phyloP scores from a whole-genome alignment of 2,797 vertebrate species.

The Taeniopygia guttata region DNA sequence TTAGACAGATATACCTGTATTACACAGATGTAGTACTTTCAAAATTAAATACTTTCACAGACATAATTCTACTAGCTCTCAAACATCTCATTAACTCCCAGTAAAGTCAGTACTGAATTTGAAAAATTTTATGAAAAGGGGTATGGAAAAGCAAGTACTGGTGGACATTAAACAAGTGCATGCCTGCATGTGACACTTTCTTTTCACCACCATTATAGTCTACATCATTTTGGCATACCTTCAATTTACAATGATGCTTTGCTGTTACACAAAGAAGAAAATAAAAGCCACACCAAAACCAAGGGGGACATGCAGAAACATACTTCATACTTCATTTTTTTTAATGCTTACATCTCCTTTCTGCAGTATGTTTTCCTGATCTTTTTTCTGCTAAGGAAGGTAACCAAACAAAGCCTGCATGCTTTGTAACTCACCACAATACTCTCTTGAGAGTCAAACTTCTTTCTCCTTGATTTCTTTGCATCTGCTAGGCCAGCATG shows the following conservation, averaged over 20 bases:
- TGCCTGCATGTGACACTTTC: not conserved
- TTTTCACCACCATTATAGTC: not conserved
- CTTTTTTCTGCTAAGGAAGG: not conserved
- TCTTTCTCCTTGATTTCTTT: constrained; percentile 78
- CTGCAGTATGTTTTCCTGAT: not conserved
- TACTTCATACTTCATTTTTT: not conserved
- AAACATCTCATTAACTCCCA: not conserved
- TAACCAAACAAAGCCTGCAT: not conserved
- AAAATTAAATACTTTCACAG: not conserved
- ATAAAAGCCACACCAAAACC: not conserved
- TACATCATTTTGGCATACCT: not conserved
- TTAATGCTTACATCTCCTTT: not conserved
- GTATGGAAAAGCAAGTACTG: not conserved
- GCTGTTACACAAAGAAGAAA: not conserved
- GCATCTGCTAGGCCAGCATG: constrained; percentile 74
- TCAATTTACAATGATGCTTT: not conserved
- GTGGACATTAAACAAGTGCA: not conserved
- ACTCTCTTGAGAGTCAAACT: constrained; percentile 71
- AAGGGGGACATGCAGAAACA: not conserved
- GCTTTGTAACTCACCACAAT: constrained; percentile 79
- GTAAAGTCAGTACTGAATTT: not conserved
- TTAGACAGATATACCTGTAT: not conserved
- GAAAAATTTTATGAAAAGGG: not conserved
- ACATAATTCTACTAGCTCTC: not conserved
- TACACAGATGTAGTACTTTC: not conserved